These are phyloP conservation scores for Bacillus rossius DNA, from an alignment of 1,140 invertebrate species.

Conservation along the genomic window DNA sequence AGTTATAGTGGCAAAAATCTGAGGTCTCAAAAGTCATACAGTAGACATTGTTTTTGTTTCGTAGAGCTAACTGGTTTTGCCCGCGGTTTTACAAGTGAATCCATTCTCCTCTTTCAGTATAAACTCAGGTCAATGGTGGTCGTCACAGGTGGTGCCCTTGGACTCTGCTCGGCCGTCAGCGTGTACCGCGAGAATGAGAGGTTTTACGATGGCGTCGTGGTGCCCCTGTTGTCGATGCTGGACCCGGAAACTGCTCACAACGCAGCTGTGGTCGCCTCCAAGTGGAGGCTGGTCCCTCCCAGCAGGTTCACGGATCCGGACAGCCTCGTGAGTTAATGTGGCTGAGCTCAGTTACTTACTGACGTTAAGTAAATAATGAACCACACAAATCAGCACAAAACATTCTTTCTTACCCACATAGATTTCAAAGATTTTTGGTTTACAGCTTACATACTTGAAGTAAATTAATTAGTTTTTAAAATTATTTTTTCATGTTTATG, in stretches of 20 bases:
- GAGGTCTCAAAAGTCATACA: no score
- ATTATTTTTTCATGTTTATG: no score
- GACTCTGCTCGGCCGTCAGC: slow-evolving; percentile 55
- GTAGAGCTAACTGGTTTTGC: no score
- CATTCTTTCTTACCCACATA: no score
- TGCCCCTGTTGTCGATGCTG: slow-evolving; percentile 60
- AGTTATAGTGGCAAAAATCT: no score
- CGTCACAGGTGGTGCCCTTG: slow-evolving; percentile 51
- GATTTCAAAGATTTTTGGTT: no score
- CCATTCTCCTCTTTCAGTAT: slow-evolving; percentile 43
- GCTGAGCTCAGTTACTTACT: slow-evolving; percentile 50
- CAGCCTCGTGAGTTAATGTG: slow-evolving; percentile 49
- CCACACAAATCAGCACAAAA: neutral
- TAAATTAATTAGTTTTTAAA: no score
- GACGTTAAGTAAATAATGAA: slow-evolving; percentile 43
- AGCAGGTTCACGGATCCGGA: slow-evolving; percentile 52
- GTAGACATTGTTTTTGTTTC: no score
- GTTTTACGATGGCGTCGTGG: slow-evolving; percentile 65
- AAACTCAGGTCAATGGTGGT: slow-evolving; percentile 45
- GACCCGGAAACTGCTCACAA: slow-evolving; percentile 77
- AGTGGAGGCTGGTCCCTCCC: slow-evolving; percentile 64
- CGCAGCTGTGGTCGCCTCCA: slow-evolving; percentile 62
- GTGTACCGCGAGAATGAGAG: slow-evolving; percentile 66
- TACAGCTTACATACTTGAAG: no score
- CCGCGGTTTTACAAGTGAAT: no score